Conservation (phyloP, 2,113 vertebrate genomes). For the Holacanthus passer region DNA sequence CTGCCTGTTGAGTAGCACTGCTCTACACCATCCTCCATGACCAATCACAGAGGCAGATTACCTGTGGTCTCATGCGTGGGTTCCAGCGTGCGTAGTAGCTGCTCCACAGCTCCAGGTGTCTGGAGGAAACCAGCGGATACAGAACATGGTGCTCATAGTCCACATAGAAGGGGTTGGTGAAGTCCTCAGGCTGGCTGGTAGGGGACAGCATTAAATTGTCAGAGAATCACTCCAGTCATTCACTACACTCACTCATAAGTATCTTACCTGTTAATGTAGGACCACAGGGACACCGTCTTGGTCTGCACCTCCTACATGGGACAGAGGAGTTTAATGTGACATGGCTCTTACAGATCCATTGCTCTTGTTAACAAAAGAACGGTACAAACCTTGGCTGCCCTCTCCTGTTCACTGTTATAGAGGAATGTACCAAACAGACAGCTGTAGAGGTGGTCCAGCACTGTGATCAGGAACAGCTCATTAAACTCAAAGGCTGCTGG, state of each 20-base stretch:
- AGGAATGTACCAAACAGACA: constrained; percentile 98
- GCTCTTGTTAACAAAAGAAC: background rate
- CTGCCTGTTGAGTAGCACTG: too few species aligned
- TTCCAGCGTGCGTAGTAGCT: constrained; percentile 96
- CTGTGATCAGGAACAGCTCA: constrained; percentile 94
- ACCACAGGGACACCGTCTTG: constrained; percentile 93
- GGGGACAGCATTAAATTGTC: background rate
- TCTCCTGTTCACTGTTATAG: constrained; percentile 93
- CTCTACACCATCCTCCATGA: too few species aligned
- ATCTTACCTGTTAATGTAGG: constrained; percentile 90
- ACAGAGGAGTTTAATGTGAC: background rate
- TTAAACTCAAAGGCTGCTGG: constrained; percentile 97
- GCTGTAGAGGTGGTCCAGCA: constrained; percentile 97
- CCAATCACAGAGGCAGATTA: constrained; percentile 55
- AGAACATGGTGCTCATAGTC: constrained; percentile 94
- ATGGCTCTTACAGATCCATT: accelerated
- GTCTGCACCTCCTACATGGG: constrained; percentile 87
- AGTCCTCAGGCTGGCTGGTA: constrained; percentile 90
- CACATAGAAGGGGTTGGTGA: constrained; percentile 95
- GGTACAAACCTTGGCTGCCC: constrained; percentile 86
- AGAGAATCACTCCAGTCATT: background rate
- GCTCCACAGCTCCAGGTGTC: constrained; percentile 95
- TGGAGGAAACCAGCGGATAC: constrained; percentile 92
- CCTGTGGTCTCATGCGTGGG: constrained; percentile 95
- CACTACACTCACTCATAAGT: too few species aligned